phyloP scores from a whole-genome alignment of 1,140 invertebrate species.

The Melipona quadrifasciata region DNA sequence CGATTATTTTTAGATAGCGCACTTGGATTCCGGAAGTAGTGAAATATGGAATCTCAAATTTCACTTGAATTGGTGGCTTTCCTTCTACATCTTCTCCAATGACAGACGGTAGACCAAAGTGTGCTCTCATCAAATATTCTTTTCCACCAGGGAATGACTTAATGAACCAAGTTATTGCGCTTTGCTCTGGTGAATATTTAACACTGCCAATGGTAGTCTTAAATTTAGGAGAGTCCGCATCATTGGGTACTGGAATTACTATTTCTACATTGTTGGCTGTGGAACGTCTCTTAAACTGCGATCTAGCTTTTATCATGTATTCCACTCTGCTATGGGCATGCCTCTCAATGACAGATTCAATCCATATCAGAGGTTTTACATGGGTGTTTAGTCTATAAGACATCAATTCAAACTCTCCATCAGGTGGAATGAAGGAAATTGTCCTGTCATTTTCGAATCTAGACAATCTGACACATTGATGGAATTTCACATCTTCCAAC shows the following conservation, averaged over 20 bases:
- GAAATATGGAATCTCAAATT: slow-evolving; percentile 99
- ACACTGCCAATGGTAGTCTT: slow-evolving; percentile 99
- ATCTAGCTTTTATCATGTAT: slow-evolving; percentile 99
- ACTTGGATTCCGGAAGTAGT: slow-evolving; percentile 99
- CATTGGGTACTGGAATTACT: slow-evolving; percentile 98
- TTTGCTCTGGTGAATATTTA: slow-evolving; percentile 98
- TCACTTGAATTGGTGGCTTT: slow-evolving; percentile 98
- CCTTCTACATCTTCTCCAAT: slow-evolving; percentile 97
- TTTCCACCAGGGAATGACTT: slow-evolving; percentile 99
- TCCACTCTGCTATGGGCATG: slow-evolving; percentile 99
- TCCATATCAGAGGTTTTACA: slow-evolving; percentile 99
- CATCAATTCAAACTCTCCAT: slow-evolving; percentile 99
- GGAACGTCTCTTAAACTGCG: slow-evolving; percentile 98
- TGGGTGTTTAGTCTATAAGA: slow-evolving; percentile 98
- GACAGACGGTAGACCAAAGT: slow-evolving; percentile 98
- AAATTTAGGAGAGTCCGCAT: slow-evolving; percentile 99
- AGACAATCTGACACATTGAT: slow-evolving; percentile 98
- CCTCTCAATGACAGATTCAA: slow-evolving; percentile 99
- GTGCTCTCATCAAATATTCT: slow-evolving; percentile 99
- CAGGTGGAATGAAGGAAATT: slow-evolving; percentile 99
- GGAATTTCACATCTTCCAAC: slow-evolving; percentile 99
- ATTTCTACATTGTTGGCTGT: slow-evolving; percentile 99
- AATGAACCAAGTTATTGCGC: slow-evolving; percentile 99
- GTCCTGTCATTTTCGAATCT: slow-evolving; percentile 99
- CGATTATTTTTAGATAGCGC: slow-evolving; percentile 99